These are phyloP conservation scores for Phalera bucephala DNA, from an alignment of 2,888 invertebrate species.

Conservation along the genomic window DNA sequence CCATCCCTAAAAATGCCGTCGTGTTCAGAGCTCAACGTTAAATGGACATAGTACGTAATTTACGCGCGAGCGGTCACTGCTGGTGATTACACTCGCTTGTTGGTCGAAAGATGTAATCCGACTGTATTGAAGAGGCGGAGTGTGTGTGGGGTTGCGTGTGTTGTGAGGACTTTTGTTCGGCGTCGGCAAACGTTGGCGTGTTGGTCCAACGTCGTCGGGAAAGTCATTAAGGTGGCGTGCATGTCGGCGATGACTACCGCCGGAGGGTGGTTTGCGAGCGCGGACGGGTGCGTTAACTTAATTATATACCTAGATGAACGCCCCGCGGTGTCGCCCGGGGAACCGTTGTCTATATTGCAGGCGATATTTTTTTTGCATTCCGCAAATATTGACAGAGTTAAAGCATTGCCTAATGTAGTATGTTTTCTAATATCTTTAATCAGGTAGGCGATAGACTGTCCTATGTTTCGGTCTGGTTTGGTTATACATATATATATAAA, in stretches of 20 bases:
- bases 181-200: slow-evolving; percentile 44
- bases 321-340: slow-evolving; percentile 26
- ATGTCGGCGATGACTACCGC: slow-evolving; percentile 50
- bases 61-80: slow-evolving; percentile 79
- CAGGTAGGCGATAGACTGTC: too few species aligned
- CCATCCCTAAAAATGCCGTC: slow-evolving; percentile 15
- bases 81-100: slow-evolving; percentile 73
- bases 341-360: slow-evolving; percentile 9
- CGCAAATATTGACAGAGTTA: too few species aligned
- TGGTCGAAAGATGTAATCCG: slow-evolving; percentile 66
- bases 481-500: too few species aligned
- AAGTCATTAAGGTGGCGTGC: slow-evolving; percentile 70
- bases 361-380: too few species aligned
- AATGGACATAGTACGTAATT: slow-evolving; percentile 62
- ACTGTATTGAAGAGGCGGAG: slow-evolving; percentile 46
- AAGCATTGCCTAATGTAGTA: too few species aligned
- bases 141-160: slow-evolving; percentile 15
- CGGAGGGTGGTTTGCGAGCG: slow-evolving; percentile 47
- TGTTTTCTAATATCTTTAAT: too few species aligned
- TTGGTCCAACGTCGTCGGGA: slow-evolving; percentile 46
- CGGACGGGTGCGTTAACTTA: slow-evolving; percentile 58
- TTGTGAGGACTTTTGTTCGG: slow-evolving; percentile 29
- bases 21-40: slow-evolving; percentile 33
- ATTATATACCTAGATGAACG: slow-evolving; percentile 46
- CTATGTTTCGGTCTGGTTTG: too few species aligned